Evolutionary conservation across 2,797 vertebrate species (phyloP).

Genomic region (Sebastiscus tertius): DNA sequence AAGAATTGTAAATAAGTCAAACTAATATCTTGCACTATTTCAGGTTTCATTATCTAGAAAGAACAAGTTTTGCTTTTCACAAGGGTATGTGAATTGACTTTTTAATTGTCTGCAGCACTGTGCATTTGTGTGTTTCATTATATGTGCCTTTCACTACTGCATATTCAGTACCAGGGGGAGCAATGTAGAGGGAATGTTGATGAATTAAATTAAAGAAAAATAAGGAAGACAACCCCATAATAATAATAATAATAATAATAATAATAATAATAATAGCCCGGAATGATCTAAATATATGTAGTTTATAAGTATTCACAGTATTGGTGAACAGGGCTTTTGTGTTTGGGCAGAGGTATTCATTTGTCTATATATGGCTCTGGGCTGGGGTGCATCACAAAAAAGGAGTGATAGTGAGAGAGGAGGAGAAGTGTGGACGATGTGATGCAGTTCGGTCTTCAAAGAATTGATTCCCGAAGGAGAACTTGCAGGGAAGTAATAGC

Average conservation of each 20-base stretch:
- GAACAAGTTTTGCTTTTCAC: neutral
- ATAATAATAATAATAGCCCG: neutral
- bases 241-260: neutral
- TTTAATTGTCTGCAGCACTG: neutral
- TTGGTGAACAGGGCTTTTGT: neutral
- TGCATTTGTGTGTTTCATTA: neutral
- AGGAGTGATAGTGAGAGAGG: neutral
- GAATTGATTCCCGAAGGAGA: slow-evolving; percentile 41
- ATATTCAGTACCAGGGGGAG: neutral
- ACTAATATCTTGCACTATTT: neutral
- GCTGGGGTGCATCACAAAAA: neutral
- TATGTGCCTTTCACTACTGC: neutral
- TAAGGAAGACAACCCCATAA: neutral
- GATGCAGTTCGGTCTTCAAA: slow-evolving; percentile 47
- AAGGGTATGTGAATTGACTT: neutral
- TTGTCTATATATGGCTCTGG: neutral
- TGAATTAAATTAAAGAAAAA: slow-evolving; percentile 2
- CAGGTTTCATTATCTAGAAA: neutral
- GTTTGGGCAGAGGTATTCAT: neutral
- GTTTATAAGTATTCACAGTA: neutral
- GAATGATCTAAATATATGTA: neutral
- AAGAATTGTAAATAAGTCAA: neutral
- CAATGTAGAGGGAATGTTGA: neutral
- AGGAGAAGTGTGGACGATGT: neutral
- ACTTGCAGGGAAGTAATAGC: slow-evolving; percentile 35